Evolutionary conservation across 2,888 invertebrate genomes (phyloP).

Genomic region (Caenorhabditis afra): DNA sequence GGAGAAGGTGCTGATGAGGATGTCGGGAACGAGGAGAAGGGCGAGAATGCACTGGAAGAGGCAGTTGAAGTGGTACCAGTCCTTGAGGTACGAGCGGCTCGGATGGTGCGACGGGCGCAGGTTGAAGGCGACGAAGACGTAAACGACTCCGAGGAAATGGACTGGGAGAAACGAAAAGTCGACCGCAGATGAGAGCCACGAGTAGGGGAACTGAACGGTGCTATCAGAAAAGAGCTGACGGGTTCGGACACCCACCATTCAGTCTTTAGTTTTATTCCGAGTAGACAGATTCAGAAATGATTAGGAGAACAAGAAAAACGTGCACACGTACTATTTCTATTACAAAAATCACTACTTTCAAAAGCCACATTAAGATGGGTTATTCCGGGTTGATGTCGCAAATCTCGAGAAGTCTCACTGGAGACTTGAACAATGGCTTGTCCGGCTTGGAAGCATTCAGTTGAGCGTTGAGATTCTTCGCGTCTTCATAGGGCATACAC

Average conservation of each 20-base stretch:
- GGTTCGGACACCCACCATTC: conserved; percentile 24
- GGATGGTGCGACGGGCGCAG: conserved; percentile 38
- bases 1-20: conserved; percentile 39
- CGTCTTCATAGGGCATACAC: not conserved
- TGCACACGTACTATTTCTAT: too few species aligned
- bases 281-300: conserved; percentile 21
- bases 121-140: conserved; percentile 44
- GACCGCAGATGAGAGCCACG: conserved; percentile 50
- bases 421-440: not conserved
- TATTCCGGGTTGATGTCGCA: too few species aligned
- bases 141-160: conserved; percentile 43
- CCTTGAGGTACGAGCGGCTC: conserved; percentile 25
- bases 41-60: conserved; percentile 54
- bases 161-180: conserved; percentile 30
- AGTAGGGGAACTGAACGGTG: conserved; percentile 49
- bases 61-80: conserved; percentile 56
- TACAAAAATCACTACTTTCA: too few species aligned
- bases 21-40: conserved; percentile 55
- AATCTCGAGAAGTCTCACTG: not conserved
- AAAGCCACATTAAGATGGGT: too few species aligned
- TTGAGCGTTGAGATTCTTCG: not conserved
- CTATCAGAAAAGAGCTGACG: not conserved
- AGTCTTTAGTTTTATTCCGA: conserved; percentile 40
- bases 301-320: not conserved
- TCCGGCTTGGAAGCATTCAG: not conserved